phyloP scores from a whole-genome alignment of 1,140 invertebrate genomes.

The Drosophila truncata region DNA sequence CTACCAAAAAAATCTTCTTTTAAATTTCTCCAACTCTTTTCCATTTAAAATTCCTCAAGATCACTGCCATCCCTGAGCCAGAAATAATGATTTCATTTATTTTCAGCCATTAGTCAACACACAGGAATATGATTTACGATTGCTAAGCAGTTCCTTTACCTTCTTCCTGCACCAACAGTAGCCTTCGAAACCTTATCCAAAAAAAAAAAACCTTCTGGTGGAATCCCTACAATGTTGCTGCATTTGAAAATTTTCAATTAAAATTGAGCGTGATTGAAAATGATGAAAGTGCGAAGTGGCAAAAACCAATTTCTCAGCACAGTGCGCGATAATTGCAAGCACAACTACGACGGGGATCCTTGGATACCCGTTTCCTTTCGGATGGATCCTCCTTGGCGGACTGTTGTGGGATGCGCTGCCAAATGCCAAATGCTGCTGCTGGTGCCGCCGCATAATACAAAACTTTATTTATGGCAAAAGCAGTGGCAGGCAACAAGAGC shows the following conservation, averaged over 20 bases:
- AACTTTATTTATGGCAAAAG: conserved; percentile 80
- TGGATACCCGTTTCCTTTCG: conserved; percentile 1
- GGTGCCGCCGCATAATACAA: conserved; percentile 63
- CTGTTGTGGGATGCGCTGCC: conserved; percentile 81
- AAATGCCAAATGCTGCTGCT: conserved; percentile 58
- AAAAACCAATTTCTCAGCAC: conserved; percentile 83
- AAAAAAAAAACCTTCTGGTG: background rate
- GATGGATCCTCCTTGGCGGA: conserved; percentile 16
- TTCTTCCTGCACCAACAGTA: conserved; percentile 13
- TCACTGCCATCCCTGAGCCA: background rate
- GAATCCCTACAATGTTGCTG: conserved; percentile 41
- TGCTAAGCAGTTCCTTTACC: background rate
- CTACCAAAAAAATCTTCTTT: background rate
- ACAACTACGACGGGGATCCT: conserved; percentile 33
- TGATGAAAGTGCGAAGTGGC: conserved; percentile 83
- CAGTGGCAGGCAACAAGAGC: conserved; percentile 54
- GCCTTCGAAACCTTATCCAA: conserved; percentile 1
- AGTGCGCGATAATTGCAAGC: conserved; percentile 77
- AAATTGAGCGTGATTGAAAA: conserved; percentile 84
- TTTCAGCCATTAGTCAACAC: conserved; percentile 21
- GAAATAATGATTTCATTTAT: conserved; percentile 30
- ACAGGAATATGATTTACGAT: conserved; percentile 29
- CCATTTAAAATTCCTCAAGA: background rate
- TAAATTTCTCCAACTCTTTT: background rate
- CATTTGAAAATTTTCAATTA: conserved; percentile 79